phyloP scores from a whole-genome alignment of 2,113 vertebrate species.

The Lampris megalopsis region DNA sequence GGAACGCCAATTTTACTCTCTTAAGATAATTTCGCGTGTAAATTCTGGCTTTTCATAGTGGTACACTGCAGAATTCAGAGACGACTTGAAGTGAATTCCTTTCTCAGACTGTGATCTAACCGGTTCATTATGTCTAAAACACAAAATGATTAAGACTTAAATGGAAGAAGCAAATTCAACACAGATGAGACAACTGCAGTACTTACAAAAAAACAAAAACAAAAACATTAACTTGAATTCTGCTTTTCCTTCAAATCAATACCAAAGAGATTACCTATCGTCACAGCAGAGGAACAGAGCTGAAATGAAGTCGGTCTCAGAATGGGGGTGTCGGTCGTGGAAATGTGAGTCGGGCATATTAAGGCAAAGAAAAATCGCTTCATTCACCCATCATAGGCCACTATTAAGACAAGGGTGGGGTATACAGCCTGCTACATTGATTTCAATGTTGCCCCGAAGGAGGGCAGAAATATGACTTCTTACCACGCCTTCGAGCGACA shows the following conservation, averaged over 20 bases:
- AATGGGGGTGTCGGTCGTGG: conserved; percentile 20
- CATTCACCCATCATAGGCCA: conserved; percentile 45
- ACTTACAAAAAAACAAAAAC: background rate
- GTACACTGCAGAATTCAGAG: conserved; percentile 23
- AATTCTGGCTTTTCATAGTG: conserved; percentile 35
- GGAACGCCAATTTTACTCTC: too few species aligned
- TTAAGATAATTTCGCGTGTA: conserved; percentile 28
- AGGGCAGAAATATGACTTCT: conserved; percentile 37
- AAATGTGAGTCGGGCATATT: conserved; percentile 61
- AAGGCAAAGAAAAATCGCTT: conserved; percentile 60
- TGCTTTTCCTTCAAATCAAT: conserved; percentile 47
- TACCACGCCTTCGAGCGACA: conserved; percentile 33
- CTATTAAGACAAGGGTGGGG: conserved; percentile 57
- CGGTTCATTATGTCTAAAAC: conserved; percentile 31
- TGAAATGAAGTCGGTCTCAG: conserved; percentile 28
- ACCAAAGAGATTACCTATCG: conserved; percentile 50
- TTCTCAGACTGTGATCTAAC: conserved; percentile 40
- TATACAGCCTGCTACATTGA: conserved; percentile 41
- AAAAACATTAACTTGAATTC: conserved; percentile 53
- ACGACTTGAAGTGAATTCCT: conserved; percentile 8
- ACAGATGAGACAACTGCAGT: conserved; percentile 31
- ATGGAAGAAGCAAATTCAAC: conserved; percentile 19
- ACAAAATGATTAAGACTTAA: conserved; percentile 35
- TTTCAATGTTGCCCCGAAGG: conserved; percentile 24
- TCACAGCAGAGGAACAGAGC: conserved; percentile 26